phyloP scores from a whole-genome alignment of 2,888 invertebrate genomes.

The Morpho deidamia region DNA sequence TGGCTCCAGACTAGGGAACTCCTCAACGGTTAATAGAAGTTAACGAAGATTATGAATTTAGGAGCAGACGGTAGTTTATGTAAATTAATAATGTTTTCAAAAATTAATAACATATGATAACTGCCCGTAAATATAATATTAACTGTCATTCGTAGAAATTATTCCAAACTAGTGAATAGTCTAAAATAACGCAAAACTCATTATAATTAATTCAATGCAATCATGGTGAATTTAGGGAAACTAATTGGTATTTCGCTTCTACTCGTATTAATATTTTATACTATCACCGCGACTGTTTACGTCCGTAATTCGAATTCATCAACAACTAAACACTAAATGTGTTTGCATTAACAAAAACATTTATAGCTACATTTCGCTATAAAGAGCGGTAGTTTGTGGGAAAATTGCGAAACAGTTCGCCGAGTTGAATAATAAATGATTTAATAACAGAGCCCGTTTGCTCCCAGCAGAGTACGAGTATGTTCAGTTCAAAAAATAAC shows the following conservation, averaged over 20 bases:
- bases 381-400: conserved; percentile 51
- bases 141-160: too few relatives aligned
- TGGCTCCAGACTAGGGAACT: too few relatives aligned
- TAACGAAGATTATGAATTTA: too few relatives aligned
- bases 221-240: conserved; percentile 14
- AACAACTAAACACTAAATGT: conserved; percentile 13
- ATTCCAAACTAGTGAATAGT: not conserved
- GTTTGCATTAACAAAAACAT: conserved; percentile 25
- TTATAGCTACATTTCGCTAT: conserved; percentile 18
- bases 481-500: conserved; percentile 70
- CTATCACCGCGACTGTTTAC: conserved; percentile 18
- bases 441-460: conserved; percentile 75
- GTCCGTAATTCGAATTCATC: conserved; percentile 19
- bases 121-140: too few relatives aligned
- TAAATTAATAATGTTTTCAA: not conserved
- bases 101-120: not conserved
- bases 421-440: conserved; percentile 76
- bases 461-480: conserved; percentile 61
- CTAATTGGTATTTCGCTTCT: conserved; percentile 14
- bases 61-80: too few relatives aligned
- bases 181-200: conserved; percentile 6
- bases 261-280: conserved; percentile 15
- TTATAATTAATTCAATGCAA: conserved; percentile 9
- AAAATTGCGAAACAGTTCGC: conserved; percentile 75
- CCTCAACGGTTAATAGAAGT: too few relatives aligned